Base-by-base conservation (phyloP, 2,797 vertebrate species). In the Eulemur albifrons region DNA sequence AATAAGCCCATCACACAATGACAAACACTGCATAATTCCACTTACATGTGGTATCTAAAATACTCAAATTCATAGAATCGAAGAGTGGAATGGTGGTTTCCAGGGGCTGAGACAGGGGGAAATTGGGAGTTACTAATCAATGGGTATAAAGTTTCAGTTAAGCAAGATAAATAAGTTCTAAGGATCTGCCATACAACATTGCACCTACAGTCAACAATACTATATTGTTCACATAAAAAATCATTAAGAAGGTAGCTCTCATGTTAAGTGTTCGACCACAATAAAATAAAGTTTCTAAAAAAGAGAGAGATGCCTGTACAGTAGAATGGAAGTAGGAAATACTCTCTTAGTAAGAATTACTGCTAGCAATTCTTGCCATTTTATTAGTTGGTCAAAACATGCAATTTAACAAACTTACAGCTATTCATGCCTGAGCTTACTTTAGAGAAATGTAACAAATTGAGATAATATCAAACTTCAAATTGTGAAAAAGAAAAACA, bases 401-500 rank as follows among this genome's bases (percentile, higher is more conserved):
- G 3, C 14, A 57, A 73, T 59, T 82, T 61, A 69, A 40, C 23
- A 69, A 73, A 57, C 27, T 17, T 40, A 15, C 25, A 54, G 54
- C 38, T 83, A 43, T 4, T 82, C 10, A 17, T 48, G 54, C 11
- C 77, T 38, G 43, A 38, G 65, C 0, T 27, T 79, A 38, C 20
- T 59, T 83, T 63, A 65, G 15, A 88, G 40, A 86, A 95, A 54
- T 54, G 18, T 17, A 48, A 4, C 27, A 35, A 70, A 48, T 10
- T 57, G 23, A 81, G 32, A 54, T 25, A 63, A 82, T 43, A 57
- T 57, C 14, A 90, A 77, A 75, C 32, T 75, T n/a, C n/a, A 4
- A 82, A 86, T 79, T 94, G 57, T 95, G 93, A 52, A 77, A 84
- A 73, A 76, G 11, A 72, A 85, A 76, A 83, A 72, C 17, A 92